Base-by-base conservation (phyloP, 2,888 invertebrate genomes). In the Meteorus colon region DNA sequence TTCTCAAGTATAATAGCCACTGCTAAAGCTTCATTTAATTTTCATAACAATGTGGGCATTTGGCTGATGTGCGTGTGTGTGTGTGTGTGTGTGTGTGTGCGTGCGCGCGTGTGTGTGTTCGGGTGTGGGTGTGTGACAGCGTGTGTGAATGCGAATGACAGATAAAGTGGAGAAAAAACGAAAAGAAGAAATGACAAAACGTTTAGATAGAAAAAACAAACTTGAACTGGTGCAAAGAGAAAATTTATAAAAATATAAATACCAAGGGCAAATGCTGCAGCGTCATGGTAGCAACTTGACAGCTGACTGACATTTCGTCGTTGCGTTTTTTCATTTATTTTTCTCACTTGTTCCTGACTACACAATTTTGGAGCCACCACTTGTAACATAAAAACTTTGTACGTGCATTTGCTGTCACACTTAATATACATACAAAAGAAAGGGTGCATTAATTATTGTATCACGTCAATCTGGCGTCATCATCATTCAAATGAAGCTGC, bases 401-500 rank as follows among this genome's bases (percentile, higher is more conserved):
- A n/a, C 48, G 29, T 16, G 45, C 51, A 67, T 24, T 51, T 24
- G 14, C 16, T 45, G 31, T 68, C 29, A 51, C 12, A 51, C 68
- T 60, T 19, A 6, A 29, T 31, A n/a, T 34, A 8, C 31, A 34
- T 24, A 65, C 31, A 10, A 37, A 34, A 37, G 10, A 69, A 27
- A n/a, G n/a, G 4, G 19, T 51, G 31, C n/a, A 68, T 71, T 72
- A 10, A 48, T 72, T 63, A 48, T 72, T 63, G 63, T 19, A 55
- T 31, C 62, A 62, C 86, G 86, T 84, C 87, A 87, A 88, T 84
- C 87, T 88, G 88, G 88, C 87, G 87, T 86, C 84, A 84, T 80
- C 76, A 79, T 83, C 86, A 85, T 86, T 87, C 88, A 87, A 88
- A 88, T 88, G 88, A 88, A 88, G 88, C 87, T 88, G 85, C 86